phyloP scores from a whole-genome alignment of 2,113 vertebrate genomes.

The Origma solitaria region DNA sequence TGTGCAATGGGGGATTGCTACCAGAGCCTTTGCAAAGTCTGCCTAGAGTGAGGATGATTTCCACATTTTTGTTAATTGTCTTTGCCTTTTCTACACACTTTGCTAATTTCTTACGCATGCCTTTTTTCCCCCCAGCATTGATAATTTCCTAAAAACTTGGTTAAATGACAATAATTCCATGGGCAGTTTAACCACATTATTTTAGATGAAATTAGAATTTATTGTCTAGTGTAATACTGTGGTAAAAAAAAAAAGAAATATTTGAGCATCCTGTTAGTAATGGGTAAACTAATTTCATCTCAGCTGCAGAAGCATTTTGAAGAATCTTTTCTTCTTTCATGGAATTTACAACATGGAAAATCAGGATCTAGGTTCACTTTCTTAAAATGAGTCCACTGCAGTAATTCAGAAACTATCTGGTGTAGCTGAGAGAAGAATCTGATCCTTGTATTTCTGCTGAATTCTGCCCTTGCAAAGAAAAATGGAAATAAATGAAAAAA shows the following conservation, averaged over 20 bases:
- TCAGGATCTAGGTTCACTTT: not conserved
- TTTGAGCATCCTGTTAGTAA: not conserved
- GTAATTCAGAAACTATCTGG: not conserved
- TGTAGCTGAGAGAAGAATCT: not conserved
- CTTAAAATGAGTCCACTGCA: not conserved
- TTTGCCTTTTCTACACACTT: not conserved
- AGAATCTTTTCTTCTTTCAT: not conserved
- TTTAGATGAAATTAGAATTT: slow-evolving; percentile 22
- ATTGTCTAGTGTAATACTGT: not conserved
- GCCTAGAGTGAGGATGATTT: not conserved
- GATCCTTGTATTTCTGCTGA: not conserved
- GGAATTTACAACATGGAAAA: not conserved
- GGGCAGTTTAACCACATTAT: slow-evolving; percentile 4
- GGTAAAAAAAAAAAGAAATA: not conserved
- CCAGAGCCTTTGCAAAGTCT: not conserved
- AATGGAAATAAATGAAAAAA: slow-evolving; percentile 30
- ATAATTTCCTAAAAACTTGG: not conserved
- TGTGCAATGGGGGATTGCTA: not conserved
- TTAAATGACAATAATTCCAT: not conserved
- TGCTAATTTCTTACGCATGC: not conserved
- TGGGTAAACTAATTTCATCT: not conserved
- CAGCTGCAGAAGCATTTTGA: not conserved
- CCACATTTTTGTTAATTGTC: not conserved
- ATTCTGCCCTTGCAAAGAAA: not conserved
- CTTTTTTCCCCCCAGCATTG: not conserved